Base-by-base conservation (phyloP, 2,888 invertebrate species). In the Amphipoea lucens region DNA sequence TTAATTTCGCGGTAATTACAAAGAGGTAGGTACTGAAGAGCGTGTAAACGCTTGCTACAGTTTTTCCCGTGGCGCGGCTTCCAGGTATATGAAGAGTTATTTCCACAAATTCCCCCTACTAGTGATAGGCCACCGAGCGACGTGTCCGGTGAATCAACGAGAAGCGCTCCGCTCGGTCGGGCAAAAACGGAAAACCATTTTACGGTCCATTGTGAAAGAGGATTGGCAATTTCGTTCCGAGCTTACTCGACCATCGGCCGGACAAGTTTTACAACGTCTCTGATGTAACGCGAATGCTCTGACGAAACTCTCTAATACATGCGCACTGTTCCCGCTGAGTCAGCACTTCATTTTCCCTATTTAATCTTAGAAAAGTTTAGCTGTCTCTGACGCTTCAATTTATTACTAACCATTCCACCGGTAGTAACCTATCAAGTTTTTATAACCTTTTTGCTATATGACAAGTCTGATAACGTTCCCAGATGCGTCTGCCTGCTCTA, bases 101-200 rank as follows among this genome's bases (percentile, higher is more conserved):
- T 94, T 92, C 91, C 93, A 93, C 95, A 95, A 96, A 96, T 94
- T 95, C 92, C 88, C 92, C 90, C 90, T 91, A 94, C 94, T 93
- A 95, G 94, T 94, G 95, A 96, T 96, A 95, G 95, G 93, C 95
- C 95, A 92, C 93, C 92, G 91, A 89, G 95, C 94, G 95, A 96
- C 96, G 96, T 96, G 96, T 96, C 95, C 96, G 94, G 96, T 94
- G 96, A 96, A 95, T 95, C 96, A 96, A 96, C 95, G 95, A 96
- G 95, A 92, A 92, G 91, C 92, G 95, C 95, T 95, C 90, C 96
- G 96, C 95, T 95, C 94, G 96, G 95, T 94, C 95, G 95, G 94
- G 95, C 95, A 96, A 96, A 96, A 96, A 96, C 96, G 96, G 96
- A 95, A 96, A 96, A 96, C 96, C 96, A 97, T 96, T 97, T 96